Evolutionary conservation across 2,797 vertebrate species (phyloP), one percentile per base, ranked within the genome.

Genomic region (Cygnus olor): DNA sequence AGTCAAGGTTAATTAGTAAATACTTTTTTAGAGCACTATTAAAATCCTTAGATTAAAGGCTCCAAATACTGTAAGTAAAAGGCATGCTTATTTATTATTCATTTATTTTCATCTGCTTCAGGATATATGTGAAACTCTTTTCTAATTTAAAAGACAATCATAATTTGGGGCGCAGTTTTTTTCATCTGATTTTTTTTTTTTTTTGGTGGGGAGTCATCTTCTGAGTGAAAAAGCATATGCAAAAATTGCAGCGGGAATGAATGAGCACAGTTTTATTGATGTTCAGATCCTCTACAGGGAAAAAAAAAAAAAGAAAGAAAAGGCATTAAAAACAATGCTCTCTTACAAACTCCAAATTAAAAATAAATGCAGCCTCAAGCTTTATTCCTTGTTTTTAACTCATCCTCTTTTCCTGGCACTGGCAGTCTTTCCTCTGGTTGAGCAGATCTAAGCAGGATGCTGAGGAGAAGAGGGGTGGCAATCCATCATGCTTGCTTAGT

Each of bases 1-100:
- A 95, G 36, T 72, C 66, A 94, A 66, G 56, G 65, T 91, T 96
- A 91, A 96, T 95, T 94, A 94, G 70, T 69, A 80, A 96, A 80
- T 74, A 70, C 30, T 84, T 93, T 85, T 85, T 82, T 84, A 94
- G 64, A 93, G 18, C 19, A 38, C 85, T 68, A 17, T 80, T 95
- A 69, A 96, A 93, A 73, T 80, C 45, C 34, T 87, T 27, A 77
- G 71, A 91, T 93, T 93, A 94, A 95, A 94, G 38, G 6, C 14
- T 90, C 49, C 34, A 84, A 70, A 84, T 88, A 91, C 25, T 88
- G 30, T 27, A 93, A 95, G 34, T 77, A 36, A 84, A 80, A 87
- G 94, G 38, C 27, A 36, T 71, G 86, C 73, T 73, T 94, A 89
- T 88, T 94, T 89, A 90, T 95, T 91, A 94, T 95, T 94, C 1